Base-by-base conservation (phyloP, 2,888 invertebrate species). In the Galerucella calmariensis region DNA sequence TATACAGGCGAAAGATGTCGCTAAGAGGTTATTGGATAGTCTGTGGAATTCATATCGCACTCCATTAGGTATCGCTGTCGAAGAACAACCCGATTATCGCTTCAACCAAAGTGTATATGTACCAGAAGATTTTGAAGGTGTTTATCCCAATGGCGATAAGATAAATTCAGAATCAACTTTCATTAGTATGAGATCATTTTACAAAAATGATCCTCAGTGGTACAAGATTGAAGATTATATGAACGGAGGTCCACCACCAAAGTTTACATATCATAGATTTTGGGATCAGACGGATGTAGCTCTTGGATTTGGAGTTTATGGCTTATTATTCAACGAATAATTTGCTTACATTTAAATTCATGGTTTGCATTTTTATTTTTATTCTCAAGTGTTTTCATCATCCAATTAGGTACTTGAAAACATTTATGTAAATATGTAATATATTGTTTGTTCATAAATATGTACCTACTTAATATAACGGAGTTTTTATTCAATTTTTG, bases 231-330 rank as follows among this genome's bases (percentile, higher is more conserved):
- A 81, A 68, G 20, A 68, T 53, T 78, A 78, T 71, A 71, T 81
- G 56, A 79, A 79, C 59, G 81, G 81, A 41, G 81, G 81, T 12
- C 56, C 76, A 14, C 76, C 67, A 46, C 81, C 81, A 16, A 72
- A 41, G 3, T 79, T 81, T 71, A 77, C 75, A 46, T 81, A 80
- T 74, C 81, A 81, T 74, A 76, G 81, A 67, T 81, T 81, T 77
- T 81, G 81, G 81, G 76, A 80, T 69, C 81, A 81, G 69, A 75
- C 81, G 67, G 81, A 81, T 58, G 76, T 81, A 59, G 81, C 81
- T 24, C 66, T 81, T 10, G 80, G 80, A 12, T 73, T 77, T 62
- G 81, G 81, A 56, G 76, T 79, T 56, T 81, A 81, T 63, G 79
- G 79, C 66, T 66, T 81, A 51, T 71, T 81, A 14, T 81, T 81